These are phyloP conservation scores for Macropodus opercularis DNA, from an alignment of 2,797 vertebrate genomes.

Conservation along the genomic window DNA sequence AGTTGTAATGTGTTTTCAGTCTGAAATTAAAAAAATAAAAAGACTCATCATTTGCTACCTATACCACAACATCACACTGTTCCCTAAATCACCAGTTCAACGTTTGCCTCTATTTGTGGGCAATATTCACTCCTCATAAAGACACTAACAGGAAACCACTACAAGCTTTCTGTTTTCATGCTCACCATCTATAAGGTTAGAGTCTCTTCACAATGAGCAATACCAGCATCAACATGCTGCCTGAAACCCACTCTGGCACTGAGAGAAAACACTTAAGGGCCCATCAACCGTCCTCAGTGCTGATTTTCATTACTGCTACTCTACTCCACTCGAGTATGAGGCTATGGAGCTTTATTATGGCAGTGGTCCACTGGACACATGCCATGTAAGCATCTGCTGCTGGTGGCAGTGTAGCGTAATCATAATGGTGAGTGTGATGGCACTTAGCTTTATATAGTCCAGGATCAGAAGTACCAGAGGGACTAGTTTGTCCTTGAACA, in stretches of 20 bases:
- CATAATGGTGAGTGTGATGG: constrained; percentile 32
- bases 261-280: constrained; percentile 52
- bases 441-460: constrained; percentile 51
- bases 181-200: constrained; percentile 22
- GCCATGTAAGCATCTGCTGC: constrained; percentile 54
- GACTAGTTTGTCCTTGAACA: constrained; percentile 49
- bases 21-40: background rate
- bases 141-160: background rate
- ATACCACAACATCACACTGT: background rate
- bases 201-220: constrained; percentile 29
- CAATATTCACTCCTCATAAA: background rate
- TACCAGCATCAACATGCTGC: constrained; percentile 37
- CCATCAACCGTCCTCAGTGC: constrained; percentile 45
- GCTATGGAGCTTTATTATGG: constrained; percentile 51
- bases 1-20: too few species aligned
- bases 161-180: background rate
- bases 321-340: constrained; percentile 51
- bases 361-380: constrained; percentile 33
- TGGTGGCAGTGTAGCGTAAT: constrained; percentile 52
- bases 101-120: background rate
- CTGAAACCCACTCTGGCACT: constrained; percentile 29
- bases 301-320: constrained; percentile 54
- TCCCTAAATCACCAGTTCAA: background rate
- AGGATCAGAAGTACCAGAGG: constrained; percentile 23
- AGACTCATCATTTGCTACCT: constrained; percentile 1